Conservation (phyloP, 2,797 vertebrate species). For the Rhadinocentrus ornatus region DNA sequence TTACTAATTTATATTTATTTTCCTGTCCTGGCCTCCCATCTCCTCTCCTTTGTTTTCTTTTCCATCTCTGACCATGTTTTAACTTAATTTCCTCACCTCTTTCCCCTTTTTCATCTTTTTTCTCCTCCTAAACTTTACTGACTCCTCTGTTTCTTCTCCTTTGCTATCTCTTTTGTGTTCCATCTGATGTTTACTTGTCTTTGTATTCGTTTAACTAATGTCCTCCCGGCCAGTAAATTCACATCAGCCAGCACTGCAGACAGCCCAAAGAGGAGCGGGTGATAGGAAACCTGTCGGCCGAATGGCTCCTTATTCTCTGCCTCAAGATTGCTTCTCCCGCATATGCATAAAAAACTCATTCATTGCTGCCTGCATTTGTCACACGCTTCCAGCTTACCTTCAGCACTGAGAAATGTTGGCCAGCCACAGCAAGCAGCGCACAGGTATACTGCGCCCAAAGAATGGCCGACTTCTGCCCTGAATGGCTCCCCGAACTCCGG, state of each 20-base stretch:
- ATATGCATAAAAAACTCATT: slow-evolving; percentile 56
- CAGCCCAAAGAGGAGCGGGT: slow-evolving; percentile 62
- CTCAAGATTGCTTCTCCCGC: slow-evolving; percentile 48
- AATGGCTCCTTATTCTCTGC: slow-evolving; percentile 59
- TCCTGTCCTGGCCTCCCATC: no score
- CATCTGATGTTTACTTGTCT: slow-evolving; percentile 57
- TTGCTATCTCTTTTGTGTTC: slow-evolving; percentile 11
- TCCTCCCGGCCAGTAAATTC: slow-evolving; percentile 62
- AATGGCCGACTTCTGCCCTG: slow-evolving; percentile 38
- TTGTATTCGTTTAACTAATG: slow-evolving; percentile 73
- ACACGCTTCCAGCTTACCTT: slow-evolving; percentile 38
- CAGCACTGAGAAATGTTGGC: slow-evolving; percentile 33
- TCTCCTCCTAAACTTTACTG: not conserved
- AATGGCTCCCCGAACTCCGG: slow-evolving; percentile 59
- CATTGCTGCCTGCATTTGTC: slow-evolving; percentile 53
- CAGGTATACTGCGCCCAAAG: slow-evolving; percentile 36
- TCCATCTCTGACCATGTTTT: not conserved
- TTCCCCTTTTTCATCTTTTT: not conserved
- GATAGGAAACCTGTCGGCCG: slow-evolving; percentile 62
- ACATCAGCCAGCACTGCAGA: slow-evolving; percentile 57
- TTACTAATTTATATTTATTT: not conserved
- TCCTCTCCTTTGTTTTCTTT: not conserved
- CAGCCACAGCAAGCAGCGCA: slow-evolving; percentile 4
- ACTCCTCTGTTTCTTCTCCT: not conserved
- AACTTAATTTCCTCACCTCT: not conserved